Conservation (phyloP, 2,888 invertebrate species). For the Doris montereyensis region DNA sequence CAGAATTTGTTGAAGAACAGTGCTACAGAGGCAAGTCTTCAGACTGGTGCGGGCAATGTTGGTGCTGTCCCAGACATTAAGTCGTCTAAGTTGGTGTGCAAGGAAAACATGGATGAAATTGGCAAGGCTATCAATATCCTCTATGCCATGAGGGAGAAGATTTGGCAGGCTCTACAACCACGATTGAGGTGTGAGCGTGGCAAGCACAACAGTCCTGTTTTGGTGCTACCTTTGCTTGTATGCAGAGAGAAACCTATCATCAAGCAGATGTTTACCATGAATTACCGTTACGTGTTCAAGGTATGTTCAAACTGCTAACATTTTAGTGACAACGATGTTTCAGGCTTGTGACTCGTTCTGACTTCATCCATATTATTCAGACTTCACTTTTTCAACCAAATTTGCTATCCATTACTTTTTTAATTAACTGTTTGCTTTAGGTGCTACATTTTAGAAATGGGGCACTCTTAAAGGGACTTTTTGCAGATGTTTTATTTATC, state of each 20-base stretch:
- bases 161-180: conserved; percentile 62
- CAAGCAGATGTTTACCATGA: conserved; percentile 56
- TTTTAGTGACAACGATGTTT: too few relatives aligned
- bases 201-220: conserved; percentile 67
- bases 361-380: too few relatives aligned
- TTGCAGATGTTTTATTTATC: too few relatives aligned
- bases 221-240: conserved; percentile 64
- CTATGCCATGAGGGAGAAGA: conserved; percentile 56
- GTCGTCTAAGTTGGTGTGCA: conserved; percentile 37
- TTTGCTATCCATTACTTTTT: too few relatives aligned
- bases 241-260: conserved; percentile 51
- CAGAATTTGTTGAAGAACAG: conserved; percentile 43
- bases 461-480: too few relatives aligned
- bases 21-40: conserved; percentile 24
- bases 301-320: conserved; percentile 9
- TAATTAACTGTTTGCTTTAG: too few relatives aligned
- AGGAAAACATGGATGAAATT: conserved; percentile 45
- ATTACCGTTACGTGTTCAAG: conserved; percentile 53
- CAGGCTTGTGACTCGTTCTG: too few relatives aligned
- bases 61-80: conserved; percentile 26
- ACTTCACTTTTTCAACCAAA: too few relatives aligned
- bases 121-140: conserved; percentile 52
- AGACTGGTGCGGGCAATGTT: conserved; percentile 34
- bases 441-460: too few relatives aligned
- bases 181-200: conserved; percentile 65